phyloP scores from a whole-genome alignment of 2,113 vertebrate species.

The Xyliphius kryptos region DNA sequence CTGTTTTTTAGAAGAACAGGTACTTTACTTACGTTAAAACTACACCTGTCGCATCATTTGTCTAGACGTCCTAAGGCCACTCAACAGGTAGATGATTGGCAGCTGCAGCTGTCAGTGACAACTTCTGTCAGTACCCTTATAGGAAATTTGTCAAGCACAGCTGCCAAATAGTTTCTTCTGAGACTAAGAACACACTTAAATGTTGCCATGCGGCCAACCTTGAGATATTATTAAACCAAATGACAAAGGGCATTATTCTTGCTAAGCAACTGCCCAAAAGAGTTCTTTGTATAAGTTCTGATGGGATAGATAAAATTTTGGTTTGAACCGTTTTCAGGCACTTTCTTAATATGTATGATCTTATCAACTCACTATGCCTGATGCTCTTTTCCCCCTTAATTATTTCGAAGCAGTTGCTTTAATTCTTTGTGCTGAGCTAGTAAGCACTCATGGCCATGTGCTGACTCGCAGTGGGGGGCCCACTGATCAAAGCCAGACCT shows the following conservation, averaged over 20 bases:
- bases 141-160: conserved; percentile 30
- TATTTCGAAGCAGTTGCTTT: conserved; percentile 41
- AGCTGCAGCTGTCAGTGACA: conserved; percentile 38
- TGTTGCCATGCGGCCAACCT: conserved; percentile 19
- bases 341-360: conserved; percentile 35
- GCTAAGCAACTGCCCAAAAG: conserved; percentile 23
- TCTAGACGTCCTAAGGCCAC: conserved; percentile 39
- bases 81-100: conserved; percentile 46
- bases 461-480: conserved; percentile 47
- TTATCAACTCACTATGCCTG: conserved; percentile 26
- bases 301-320: conserved; percentile 30
- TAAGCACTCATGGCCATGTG: conserved; percentile 46
- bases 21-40: conserved; percentile 38
- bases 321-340: conserved; percentile 35
- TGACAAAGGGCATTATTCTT: conserved; percentile 24
- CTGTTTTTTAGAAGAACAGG: conserved; percentile 35
- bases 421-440: conserved; percentile 38
- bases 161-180: conserved; percentile 39
- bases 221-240: conserved; percentile 33
- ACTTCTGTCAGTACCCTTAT: conserved; percentile 27
- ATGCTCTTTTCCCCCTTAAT: conserved; percentile 37
- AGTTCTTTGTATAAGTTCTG: conserved; percentile 25
- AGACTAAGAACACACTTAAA: conserved; percentile 27
- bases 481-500: conserved; percentile 48
- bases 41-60: conserved; percentile 47